A percentile compares a stretch with the other conserved stretches of the same genome.
Conservation (phyloP, 2,888 invertebrate genomes). For the Pandemis cinnamomeana region DNA sequence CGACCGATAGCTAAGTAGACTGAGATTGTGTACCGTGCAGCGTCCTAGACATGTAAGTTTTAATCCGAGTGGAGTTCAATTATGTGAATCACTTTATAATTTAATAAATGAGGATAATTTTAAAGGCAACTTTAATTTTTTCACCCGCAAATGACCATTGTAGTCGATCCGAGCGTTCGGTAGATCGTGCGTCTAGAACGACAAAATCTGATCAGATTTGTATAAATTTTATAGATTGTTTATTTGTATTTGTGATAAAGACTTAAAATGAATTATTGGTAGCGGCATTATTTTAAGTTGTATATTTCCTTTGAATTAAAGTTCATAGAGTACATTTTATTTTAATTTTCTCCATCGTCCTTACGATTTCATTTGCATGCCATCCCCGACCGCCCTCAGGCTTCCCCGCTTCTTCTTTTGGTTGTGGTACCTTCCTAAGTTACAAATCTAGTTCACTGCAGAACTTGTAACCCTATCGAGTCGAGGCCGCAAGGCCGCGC, state of each 20-base stretch:
- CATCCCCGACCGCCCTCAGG: constrained; percentile 21
- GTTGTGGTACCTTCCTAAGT: constrained; percentile 31
- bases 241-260: constrained; percentile 27
- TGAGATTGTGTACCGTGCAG: constrained; percentile 21
- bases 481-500: constrained; percentile 17
- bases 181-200: background rate
- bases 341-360: constrained; percentile 31
- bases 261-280: constrained; percentile 30
- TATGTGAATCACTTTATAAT: constrained; percentile 36
- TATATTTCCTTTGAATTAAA: constrained; percentile 39
- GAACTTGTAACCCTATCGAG: background rate
- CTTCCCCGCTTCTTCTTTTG: constrained; percentile 28
- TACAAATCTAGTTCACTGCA: constrained; percentile 1
- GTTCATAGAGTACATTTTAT: constrained; percentile 36
- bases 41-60: constrained; percentile 39
- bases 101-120: constrained; percentile 37
- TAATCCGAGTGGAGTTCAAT: constrained; percentile 29
- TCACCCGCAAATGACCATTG: constrained; percentile 7
- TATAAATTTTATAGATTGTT: constrained; percentile 30
- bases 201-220: constrained; percentile 30
- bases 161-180: constrained; percentile 6
- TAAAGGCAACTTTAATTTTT: constrained; percentile 33
- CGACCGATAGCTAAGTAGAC: constrained; percentile 22
- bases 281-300: constrained; percentile 39
- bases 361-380: constrained; percentile 33